Base-by-base conservation (phyloP, 2,888 invertebrate genomes). In the Ctenicera cuprea region DNA sequence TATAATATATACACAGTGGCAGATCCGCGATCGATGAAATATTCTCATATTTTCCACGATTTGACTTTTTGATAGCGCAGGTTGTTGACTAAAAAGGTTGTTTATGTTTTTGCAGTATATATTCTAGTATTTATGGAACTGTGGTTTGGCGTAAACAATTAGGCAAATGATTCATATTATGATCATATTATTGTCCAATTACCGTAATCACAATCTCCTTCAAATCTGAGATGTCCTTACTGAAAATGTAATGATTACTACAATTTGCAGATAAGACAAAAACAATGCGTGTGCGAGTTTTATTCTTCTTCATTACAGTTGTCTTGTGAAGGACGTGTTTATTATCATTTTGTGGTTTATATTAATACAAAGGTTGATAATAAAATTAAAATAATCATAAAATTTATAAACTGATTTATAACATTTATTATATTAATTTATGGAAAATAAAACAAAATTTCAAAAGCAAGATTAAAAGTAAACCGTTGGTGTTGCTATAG, bases 51-150 rank as follows among this genome's bases (percentile, higher is more conserved):
- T 33, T 33, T 48, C 48, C 11, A 8, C 18, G 48, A 48, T 48
- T 48, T 20, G 48, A 48, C 5, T 48, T 33, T 33, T 33, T 45
- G 18, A 18, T 45, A 16, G 26, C 33, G 57, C 26, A 38, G 59
- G 38, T 59, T 59, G 59, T 59, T 59, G 38, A 59, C 38, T 16
- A 59, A 57, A 57, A 50, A 37, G 8, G 57, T 26, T 54, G 57
- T 37, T 57, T 57, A 37, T 57, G 37, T 11, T 12, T n/a, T n/a
- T n/a, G 0, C 20, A n/a, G n/a, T 3, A 22, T 4, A 14, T 30
- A 30, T 22, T 14, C 12, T 5, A 54, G 30, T 54, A 54, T 54
- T 54, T 54, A 12, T 12, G 30, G 18, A 20, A 12, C 54, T 16
- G 26, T 7, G 9, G 16, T 20, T 30, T 54, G 54, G 38, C 59